Conservation (phyloP, 2,888 invertebrate genomes). For the Caradrina clavipalpis region DNA sequence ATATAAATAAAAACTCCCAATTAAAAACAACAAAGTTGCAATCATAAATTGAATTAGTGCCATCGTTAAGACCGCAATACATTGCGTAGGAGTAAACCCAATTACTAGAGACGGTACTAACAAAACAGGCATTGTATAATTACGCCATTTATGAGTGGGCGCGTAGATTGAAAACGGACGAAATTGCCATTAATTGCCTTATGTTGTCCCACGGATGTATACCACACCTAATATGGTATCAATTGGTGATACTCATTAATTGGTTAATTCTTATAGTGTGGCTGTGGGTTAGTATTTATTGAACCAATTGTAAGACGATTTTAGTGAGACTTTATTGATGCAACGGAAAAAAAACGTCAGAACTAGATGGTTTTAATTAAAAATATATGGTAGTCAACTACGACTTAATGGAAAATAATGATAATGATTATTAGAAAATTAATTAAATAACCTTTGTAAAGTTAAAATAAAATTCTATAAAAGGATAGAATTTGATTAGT, state of each 20-base stretch:
- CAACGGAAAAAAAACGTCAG: background rate
- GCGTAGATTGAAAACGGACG: constrained; percentile 61
- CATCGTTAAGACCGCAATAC: constrained; percentile 28
- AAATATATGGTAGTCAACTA: constrained; percentile 12
- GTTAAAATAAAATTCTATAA: background rate
- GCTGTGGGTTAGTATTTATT: constrained; percentile 63
- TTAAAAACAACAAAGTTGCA: constrained; percentile 25
- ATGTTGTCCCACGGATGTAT: constrained; percentile 66
- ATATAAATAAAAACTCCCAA: background rate
- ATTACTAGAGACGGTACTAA: constrained; percentile 49
- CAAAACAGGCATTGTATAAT: constrained; percentile 56
- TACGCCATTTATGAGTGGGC: constrained; percentile 68
- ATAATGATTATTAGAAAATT: background rate
- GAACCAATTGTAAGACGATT: constrained; percentile 63
- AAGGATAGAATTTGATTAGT: background rate
- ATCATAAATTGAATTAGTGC: constrained; percentile 39
- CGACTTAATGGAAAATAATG: background rate
- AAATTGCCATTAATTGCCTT: constrained; percentile 69
- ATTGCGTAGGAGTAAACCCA: constrained; percentile 55
- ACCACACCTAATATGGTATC: constrained; percentile 73
- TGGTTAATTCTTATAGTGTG: constrained; percentile 72
- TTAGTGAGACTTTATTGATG: constrained; percentile 61
- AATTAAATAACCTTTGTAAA: background rate
- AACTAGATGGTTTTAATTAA: constrained; percentile 25
- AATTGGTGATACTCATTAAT: constrained; percentile 73